Percentiles rank a stretch among this genome's conserved stretches.
phyloP scores from a whole-genome alignment of 2,113 vertebrate genomes.

The Xerus inauris region DNA sequence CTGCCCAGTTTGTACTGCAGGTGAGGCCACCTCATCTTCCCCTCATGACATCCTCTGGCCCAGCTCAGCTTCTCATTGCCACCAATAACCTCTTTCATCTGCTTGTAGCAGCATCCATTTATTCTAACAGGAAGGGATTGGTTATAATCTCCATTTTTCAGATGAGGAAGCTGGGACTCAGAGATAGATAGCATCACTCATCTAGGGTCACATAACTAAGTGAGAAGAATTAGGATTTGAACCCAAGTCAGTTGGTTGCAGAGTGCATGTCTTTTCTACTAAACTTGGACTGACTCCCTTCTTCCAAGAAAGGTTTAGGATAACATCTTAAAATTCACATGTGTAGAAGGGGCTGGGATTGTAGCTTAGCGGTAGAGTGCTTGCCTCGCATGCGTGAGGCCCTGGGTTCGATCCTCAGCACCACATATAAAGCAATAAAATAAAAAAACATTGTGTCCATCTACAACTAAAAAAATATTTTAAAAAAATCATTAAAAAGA shows the following conservation, averaged over 20 bases:
- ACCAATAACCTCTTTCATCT: neutral
- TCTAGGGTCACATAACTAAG: neutral
- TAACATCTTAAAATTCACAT: neutral
- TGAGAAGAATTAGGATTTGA: constrained; percentile 38
- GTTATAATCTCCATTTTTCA: neutral
- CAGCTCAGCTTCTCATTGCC: neutral
- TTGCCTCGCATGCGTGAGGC: too few species aligned
- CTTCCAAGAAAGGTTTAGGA: constrained; percentile 32
- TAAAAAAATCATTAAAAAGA: too few species aligned
- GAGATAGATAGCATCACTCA: neutral
- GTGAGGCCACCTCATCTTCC: constrained; percentile 84
- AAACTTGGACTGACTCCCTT: neutral
- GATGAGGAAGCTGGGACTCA: neutral
- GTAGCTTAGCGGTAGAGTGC: too few species aligned
- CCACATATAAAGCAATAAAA: too few species aligned
- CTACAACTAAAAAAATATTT: too few species aligned
- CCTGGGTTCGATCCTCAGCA: too few species aligned
- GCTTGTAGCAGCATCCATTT: neutral
- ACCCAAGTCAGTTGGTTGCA: neutral
- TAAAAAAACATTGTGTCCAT: too few species aligned
- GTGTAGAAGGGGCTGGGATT: too few species aligned
- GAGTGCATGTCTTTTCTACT: neutral
- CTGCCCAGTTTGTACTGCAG: constrained; percentile 93
- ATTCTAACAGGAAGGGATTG: neutral
- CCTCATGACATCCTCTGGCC: neutral